Evolutionary conservation across 2,113 vertebrate species (phyloP), one percentile per base, ranked within the genome.

Genomic region (Amphiprion ocellaris): DNA sequence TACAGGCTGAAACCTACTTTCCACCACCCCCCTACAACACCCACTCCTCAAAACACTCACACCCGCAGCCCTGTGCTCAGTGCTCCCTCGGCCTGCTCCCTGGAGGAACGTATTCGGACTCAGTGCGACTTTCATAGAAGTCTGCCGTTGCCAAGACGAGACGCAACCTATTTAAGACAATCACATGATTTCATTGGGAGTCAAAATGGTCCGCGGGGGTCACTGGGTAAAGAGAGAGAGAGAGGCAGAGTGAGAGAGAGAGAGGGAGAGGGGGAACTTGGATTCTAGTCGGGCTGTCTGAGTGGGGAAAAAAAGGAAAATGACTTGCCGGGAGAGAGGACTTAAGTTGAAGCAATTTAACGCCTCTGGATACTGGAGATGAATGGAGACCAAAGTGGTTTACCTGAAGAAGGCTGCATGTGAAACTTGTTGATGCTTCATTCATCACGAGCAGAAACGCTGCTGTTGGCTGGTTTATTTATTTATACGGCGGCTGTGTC

Each of bases 111-210:
- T 16, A 81, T 24, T 75, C 10, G 14, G 39, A 63, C 23, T 68
- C 67, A 9, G 58, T 19, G 81, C 62, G 71, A 44, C 69, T 83
- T 68, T 68, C 80, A 79, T 44, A 55, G 53, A 68, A 71, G 77
- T 82, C 21, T 78, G 79, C 59, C 24, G 4, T 60, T 74, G 62
- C 84, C 69, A 81, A 74, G 64, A 72, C 53, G 66, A 82, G 74
- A 59, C 47, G 62, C 73, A 30, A 66, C 77, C 86, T 87, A 87
- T 92, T 91, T 88, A 87, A 90, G 79, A 89, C 79, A 83, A 88
- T 90, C 91, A 90, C 85, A 87, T 91, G 86, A 90, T 90, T 85
- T 83, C 73, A 85, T 19, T 88, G 90, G 90, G 92, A 92, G 90
- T 90, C 89, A 87, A 79, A 91, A 81, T 77, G 81, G 64, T 89